These are phyloP conservation scores for Chydorus sphaericus DNA, from an alignment of 2,888 invertebrate genomes.

Conservation along the genomic window DNA sequence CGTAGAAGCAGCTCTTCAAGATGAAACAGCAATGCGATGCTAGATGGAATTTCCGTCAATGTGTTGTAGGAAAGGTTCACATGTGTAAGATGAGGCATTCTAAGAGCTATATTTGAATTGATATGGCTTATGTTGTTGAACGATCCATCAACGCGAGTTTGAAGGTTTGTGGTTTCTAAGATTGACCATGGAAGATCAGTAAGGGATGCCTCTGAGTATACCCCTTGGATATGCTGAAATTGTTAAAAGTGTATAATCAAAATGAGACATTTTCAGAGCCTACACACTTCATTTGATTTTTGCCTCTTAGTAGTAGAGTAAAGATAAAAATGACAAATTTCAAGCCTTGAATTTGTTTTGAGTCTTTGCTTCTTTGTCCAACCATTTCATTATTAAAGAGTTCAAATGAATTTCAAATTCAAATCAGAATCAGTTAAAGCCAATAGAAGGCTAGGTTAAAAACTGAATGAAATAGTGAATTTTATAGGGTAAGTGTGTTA, in stretches of 20 bases:
- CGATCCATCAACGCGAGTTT: background rate
- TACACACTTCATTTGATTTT: no score
- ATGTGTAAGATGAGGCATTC: slow-evolving; percentile 4
- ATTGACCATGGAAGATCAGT: slow-evolving; percentile 6
- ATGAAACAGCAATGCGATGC: slow-evolving; percentile 6
- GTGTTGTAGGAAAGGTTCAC: slow-evolving; percentile 4
- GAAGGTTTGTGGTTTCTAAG: background rate
- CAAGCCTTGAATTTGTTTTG: no score
- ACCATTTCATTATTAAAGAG: no score
- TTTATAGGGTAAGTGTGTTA: no score
- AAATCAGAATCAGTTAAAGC: background rate
- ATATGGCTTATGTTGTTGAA: slow-evolving; percentile 6
- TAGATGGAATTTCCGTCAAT: background rate
- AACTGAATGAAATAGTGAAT: no score
- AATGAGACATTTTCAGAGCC: background rate
- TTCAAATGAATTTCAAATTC: background rate
- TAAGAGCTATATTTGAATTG: background rate
- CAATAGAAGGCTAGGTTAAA: background rate
- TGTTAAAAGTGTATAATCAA: no score
- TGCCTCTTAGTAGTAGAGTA: no score
- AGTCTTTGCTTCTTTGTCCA: no score
- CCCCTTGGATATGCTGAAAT: slow-evolving; percentile 2
- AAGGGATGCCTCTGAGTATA: background rate
- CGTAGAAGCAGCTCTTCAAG: slow-evolving; percentile 4
- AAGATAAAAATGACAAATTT: no score